A percentile compares a stretch with the other conserved stretches of the same genome.
phyloP scores from a whole-genome alignment of 1,140 invertebrate species.

The Apocrypta bakeri region DNA sequence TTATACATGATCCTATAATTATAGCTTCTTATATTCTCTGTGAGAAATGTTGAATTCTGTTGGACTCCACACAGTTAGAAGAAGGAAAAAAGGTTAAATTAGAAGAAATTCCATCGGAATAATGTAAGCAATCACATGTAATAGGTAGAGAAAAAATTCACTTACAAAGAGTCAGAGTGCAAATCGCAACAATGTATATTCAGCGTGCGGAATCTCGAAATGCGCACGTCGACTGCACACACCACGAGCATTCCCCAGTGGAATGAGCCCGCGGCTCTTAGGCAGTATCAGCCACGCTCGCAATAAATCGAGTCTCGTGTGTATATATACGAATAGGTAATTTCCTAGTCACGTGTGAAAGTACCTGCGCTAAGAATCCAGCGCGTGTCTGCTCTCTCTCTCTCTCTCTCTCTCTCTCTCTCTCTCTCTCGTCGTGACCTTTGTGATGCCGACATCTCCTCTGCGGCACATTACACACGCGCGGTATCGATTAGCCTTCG shows the following conservation, averaged over 20 bases:
- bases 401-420: constrained; percentile 57
- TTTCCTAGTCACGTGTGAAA: constrained; percentile 71
- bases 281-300: not conserved
- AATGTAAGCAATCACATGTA: no score
- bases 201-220: no score
- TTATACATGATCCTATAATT: no score
- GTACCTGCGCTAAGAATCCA: constrained; percentile 63
- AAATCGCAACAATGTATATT: no score
- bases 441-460: constrained; percentile 48
- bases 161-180: no score
- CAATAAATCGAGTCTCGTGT: constrained; percentile 54
- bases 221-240: not conserved
- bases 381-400: constrained; percentile 42
- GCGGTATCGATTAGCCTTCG: not conserved
- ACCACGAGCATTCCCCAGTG: not conserved
- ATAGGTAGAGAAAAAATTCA: no score
- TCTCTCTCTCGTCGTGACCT: constrained; percentile 60
- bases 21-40: no score
- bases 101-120: no score
- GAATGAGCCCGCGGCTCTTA: not conserved
- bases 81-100: no score
- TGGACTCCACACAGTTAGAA: no score
- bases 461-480: not conserved
- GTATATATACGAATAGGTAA: constrained; percentile 56
- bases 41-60: no score